Evolutionary conservation across 2,888 invertebrate species (phyloP), one percentile per base, ranked within the genome.

Genomic region (Chesias legatella): DNA sequence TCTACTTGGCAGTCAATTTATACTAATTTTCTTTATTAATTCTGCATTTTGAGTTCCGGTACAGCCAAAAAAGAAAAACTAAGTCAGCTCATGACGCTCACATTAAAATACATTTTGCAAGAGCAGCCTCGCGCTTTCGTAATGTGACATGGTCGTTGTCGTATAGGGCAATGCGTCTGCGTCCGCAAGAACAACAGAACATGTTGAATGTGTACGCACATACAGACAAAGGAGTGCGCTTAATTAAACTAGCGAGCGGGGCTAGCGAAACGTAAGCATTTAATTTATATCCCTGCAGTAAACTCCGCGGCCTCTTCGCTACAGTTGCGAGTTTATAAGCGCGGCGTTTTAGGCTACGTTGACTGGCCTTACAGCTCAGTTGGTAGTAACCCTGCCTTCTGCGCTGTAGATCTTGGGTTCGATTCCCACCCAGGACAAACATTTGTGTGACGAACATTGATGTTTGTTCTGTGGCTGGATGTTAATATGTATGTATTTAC

Each of bases 251-350:
- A 82, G 83, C 79, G 67, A 82, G 80, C 81, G 74, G 74, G 74
- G 79, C 78, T 68, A 70, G 80, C 81, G 78, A 85, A 85, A 85
- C 82, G 86, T 83, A 86, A 85, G 86, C 86, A 83, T 84, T 85
- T 82, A 86, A 85, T 86, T 85, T 86, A 86, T 85, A 84, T 79
- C 78, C 79, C 83, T 83, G 86, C 86, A 85, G 84, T 85, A 84
- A 79, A 84, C 77, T 83, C 78, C 80, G 79, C 85, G 81, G 72
- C 76, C 70, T 76, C 73, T 74, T 73, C 67, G 63, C 62, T 60
- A 48, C 55, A 60, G 69, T 64, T 50, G 30, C 58, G 63, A 74
- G 58, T 49, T 48, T 47, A 67, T 53, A 56, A 64, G 74, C 60
- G 62, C 33, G 67, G 70, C 74, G 74, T 9, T 22, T 17, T 7